Base-by-base conservation (phyloP, 1,140 invertebrate genomes). In the Drosophila simulans region DNA sequence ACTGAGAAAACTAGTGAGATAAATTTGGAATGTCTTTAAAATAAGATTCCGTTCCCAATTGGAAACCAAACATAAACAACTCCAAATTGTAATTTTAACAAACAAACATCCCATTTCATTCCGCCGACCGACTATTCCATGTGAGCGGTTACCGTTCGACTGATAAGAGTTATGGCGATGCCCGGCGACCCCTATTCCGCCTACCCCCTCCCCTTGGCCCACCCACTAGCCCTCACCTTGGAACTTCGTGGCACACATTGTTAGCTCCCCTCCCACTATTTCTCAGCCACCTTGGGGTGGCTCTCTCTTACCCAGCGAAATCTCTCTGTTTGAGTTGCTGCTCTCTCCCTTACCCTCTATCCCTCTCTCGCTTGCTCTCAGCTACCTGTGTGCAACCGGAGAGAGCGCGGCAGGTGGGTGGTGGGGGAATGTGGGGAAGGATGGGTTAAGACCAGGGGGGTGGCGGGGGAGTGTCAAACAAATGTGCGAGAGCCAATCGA, bases 401-500 rank as follows among this genome's bases (percentile, higher is more conserved):
- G 45, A 75, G 79, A 80, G 62, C 56, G 62, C 53, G 40, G 70
- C 55, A 77, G 71, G 79, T 78, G 80, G 73, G 43, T 48, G 52
- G 59, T 7, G 20, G 12, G 27, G 37, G 53, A 35, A n/a, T 27
- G 15, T 17, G 27, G 25, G 22, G 13, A n/a, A 11, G 51, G 46
- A 60, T 64, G 46, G 51, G 37, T 39, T 17, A 54, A 8, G 49
- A 4, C 54, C 20, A 8, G 27, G 54, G 22, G 75, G 7, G 48
- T 3, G 35, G 35, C 10, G 35, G 35, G 60, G 34, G 73, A 66
- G 49, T 58, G 72, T 80, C 54, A 76, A 76, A 73, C 80, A 72
- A 78, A 83, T 75, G 63, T 78, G 64, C 58, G 82, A 88, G 83
- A 86, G 83, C 83, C 83, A 86, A 86, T 86, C 83, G 83, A 88